These are phyloP conservation scores for Cerastis rubricosa DNA, from an alignment of 2,888 invertebrate genomes.

Conservation along the genomic window DNA sequence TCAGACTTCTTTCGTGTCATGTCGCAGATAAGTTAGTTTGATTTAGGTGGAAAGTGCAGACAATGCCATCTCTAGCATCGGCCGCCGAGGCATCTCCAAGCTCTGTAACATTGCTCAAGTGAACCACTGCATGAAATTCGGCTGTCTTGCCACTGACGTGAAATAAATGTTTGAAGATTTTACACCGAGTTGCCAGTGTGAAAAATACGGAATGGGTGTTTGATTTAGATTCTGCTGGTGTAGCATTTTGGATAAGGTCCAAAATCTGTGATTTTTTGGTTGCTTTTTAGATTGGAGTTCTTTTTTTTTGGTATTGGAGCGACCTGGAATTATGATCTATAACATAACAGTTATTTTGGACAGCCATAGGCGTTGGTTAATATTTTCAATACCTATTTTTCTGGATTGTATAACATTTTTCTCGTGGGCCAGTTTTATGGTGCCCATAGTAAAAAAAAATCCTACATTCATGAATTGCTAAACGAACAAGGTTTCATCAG, in stretches of 20 bases:
- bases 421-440: no score
- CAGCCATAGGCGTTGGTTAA: not conserved
- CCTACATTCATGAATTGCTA: no score
- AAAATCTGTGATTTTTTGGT: slow-evolving; percentile 20
- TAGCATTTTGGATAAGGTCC: slow-evolving; percentile 50
- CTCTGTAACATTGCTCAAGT: slow-evolving; percentile 9
- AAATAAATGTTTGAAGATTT: slow-evolving; percentile 53
- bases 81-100: accelerated
- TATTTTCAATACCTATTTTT: no score
- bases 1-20: no score
- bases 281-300: not conserved
- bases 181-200: slow-evolving; percentile 36
- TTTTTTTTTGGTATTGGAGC: not conserved
- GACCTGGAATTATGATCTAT: not conserved
- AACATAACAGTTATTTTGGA: not conserved
- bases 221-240: slow-evolving; percentile 23
- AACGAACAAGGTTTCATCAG: no score
- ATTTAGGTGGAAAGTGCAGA: no score
- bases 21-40: no score
- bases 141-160: slow-evolving; percentile 33
- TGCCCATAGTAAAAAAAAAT: no score
- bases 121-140: slow-evolving; percentile 20
- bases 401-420: no score
- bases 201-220: slow-evolving; percentile 35
- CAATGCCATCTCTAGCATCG: no score